A percentile compares a stretch with the other conserved stretches of the same genome.
Evolutionary conservation across 2,888 invertebrate genomes (phyloP).

Genomic region (Drosophila kokeensis): DNA sequence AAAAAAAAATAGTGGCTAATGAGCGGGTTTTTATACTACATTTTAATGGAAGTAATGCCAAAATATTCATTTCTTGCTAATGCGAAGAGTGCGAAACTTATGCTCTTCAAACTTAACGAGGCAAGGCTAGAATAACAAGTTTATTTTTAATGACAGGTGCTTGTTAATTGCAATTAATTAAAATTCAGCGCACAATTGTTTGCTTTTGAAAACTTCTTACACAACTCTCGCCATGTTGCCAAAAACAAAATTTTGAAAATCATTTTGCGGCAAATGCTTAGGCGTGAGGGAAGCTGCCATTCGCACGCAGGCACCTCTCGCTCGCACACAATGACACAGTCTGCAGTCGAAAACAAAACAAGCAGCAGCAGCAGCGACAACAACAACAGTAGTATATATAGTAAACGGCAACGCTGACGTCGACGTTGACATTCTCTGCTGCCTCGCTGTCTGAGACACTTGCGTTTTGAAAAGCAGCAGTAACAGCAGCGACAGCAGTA

Average conservation of each 20-base stretch:
- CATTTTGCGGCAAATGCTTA: slow-evolving; percentile 58
- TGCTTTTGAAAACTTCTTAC: background rate
- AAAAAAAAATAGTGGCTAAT: too few relatives aligned
- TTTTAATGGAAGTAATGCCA: background rate
- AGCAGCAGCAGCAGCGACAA: slow-evolving; percentile 23
- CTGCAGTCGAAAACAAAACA: slow-evolving; percentile 49
- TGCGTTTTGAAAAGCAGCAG: slow-evolving; percentile 36
- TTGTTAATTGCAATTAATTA: slow-evolving; percentile 2
- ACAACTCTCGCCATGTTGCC: slow-evolving; percentile 41
- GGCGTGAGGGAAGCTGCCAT: slow-evolving; percentile 64
- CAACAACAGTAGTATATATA: slow-evolving; percentile 2
- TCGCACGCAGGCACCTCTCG: slow-evolving; percentile 41
- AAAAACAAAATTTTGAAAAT: slow-evolving; percentile 42
- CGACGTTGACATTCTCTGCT: slow-evolving; percentile 30
- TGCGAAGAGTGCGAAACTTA: background rate
- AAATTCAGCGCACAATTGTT: background rate
- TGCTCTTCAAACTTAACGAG: background rate
- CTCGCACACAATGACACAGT: slow-evolving; percentile 6
- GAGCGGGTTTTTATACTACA: background rate
- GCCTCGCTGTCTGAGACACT: slow-evolving; percentile 58
- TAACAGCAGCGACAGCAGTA: background rate
- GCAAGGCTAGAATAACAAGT: background rate
- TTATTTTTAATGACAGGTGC: background rate
- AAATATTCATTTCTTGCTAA: background rate
- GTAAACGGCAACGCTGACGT: slow-evolving; percentile 23